Conservation (phyloP, 2,888 invertebrate species). For the Ophion ventricosus region DNA sequence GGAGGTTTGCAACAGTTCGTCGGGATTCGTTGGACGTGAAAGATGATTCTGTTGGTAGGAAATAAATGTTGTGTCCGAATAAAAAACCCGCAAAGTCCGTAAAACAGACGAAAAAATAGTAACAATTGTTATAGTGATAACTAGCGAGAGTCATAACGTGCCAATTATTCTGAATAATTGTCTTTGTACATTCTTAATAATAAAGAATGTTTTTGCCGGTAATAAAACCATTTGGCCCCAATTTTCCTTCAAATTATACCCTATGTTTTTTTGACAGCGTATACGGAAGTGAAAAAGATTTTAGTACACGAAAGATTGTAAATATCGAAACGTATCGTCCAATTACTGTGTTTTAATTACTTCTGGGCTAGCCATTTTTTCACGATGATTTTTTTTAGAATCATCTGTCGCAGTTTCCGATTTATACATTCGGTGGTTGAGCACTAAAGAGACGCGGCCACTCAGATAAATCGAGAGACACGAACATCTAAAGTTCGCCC, state of each 20-base stretch:
- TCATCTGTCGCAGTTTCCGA: neutral
- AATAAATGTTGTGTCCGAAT: too few species aligned
- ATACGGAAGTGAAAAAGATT: conserved; percentile 1
- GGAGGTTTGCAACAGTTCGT: neutral
- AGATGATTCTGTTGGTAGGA: too few species aligned
- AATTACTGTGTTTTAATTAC: conserved; percentile 1
- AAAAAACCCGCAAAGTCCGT: neutral
- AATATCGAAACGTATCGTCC: neutral
- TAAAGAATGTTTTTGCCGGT: neutral
- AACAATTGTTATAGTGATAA: neutral
- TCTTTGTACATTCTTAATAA: too few species aligned
- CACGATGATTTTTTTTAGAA: neutral
- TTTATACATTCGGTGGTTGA: neutral
- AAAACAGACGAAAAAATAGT: neutral
- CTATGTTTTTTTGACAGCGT: neutral
- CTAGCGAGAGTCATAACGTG: neutral
- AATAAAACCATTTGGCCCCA: neutral
- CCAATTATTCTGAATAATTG: conserved; percentile 3
- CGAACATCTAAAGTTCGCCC: too few species aligned
- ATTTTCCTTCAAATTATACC: neutral
- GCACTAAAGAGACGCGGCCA: neutral
- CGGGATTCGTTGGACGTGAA: too few species aligned
- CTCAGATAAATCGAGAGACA: too few species aligned
- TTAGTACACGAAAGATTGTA: neutral
- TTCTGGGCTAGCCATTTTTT: neutral